Evolutionary conservation across 2,797 vertebrate species (phyloP).

Genomic region (Nannoperca australis): DNA sequence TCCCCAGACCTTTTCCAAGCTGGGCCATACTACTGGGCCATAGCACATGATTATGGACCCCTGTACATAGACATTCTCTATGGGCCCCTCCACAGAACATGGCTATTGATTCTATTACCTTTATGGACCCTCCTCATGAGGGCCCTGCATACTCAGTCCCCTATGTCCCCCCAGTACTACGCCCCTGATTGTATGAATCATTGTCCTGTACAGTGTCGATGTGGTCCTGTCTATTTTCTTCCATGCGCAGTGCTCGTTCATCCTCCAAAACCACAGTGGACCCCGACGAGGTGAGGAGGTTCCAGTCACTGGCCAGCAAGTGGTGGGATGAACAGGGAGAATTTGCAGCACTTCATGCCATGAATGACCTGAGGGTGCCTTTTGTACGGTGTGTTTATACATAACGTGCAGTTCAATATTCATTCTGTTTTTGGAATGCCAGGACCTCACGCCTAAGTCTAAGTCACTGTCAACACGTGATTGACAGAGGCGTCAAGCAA

Average conservation of each 20-base stretch:
- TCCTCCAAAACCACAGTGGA: conserved; percentile 88
- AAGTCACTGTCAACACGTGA: conserved; percentile 4
- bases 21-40: too few relatives aligned
- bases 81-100: too few relatives aligned
- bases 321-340: conserved; percentile 97
- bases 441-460: not conserved
- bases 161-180: too few relatives aligned
- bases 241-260: conserved; percentile 42
- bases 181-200: too few relatives aligned
- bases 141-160: too few relatives aligned
- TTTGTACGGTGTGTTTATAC: conserved; percentile 90
- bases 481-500: conserved; percentile 20
- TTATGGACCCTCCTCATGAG: too few relatives aligned
- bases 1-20: not conserved
- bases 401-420: not conserved
- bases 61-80: too few relatives aligned
- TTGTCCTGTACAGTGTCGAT: not conserved
- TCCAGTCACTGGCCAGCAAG: conserved; percentile 89
- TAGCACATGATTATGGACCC: too few relatives aligned
- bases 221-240: not conserved
- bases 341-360: conserved; percentile 91
- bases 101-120: too few relatives aligned
- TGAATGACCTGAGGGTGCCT: conserved; percentile 96
- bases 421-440: not conserved
- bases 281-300: conserved; percentile 89